A percentile compares a stretch with the other conserved stretches of the same genome.
These are phyloP conservation scores for Magallana angulata DNA, from an alignment of 1,140 invertebrate genomes.

Conservation along the genomic window DNA sequence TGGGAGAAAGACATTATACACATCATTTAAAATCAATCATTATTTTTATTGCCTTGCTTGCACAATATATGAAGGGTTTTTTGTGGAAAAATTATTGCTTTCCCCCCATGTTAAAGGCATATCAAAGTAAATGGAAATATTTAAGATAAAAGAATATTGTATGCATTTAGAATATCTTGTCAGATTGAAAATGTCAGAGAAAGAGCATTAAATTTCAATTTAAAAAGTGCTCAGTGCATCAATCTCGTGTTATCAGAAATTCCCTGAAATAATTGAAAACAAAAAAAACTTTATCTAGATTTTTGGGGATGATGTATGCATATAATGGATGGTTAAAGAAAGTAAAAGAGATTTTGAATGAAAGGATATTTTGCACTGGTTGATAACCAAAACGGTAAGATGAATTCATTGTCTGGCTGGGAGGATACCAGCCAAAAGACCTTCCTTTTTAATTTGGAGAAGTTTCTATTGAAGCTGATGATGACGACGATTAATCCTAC, in stretches of 20 bases:
- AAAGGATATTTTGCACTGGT: background rate
- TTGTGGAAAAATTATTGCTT: background rate
- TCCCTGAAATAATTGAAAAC: constrained; percentile 15
- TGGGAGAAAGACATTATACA: no score
- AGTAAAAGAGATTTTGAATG: background rate
- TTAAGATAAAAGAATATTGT: constrained; percentile 1
- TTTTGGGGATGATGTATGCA: background rate
- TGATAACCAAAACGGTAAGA: constrained; percentile 6
- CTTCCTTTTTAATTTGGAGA: background rate
- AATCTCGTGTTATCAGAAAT: constrained; percentile 6
- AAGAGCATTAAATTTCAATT: constrained; percentile 14
- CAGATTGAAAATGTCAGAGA: background rate
- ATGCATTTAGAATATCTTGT: background rate
- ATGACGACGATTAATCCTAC: background rate
- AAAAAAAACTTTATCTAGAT: background rate
- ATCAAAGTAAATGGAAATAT: background rate
- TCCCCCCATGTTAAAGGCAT: background rate
- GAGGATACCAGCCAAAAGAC: background rate
- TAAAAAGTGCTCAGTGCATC: background rate
- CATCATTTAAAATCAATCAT: no score
- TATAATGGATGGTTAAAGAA: background rate
- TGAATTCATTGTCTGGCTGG: constrained; percentile 23
- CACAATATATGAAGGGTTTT: background rate
- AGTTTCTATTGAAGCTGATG: background rate
- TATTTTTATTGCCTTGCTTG: no score